phyloP scores from a whole-genome alignment of 1,140 invertebrate genomes.

The Listronotus oregonensis region DNA sequence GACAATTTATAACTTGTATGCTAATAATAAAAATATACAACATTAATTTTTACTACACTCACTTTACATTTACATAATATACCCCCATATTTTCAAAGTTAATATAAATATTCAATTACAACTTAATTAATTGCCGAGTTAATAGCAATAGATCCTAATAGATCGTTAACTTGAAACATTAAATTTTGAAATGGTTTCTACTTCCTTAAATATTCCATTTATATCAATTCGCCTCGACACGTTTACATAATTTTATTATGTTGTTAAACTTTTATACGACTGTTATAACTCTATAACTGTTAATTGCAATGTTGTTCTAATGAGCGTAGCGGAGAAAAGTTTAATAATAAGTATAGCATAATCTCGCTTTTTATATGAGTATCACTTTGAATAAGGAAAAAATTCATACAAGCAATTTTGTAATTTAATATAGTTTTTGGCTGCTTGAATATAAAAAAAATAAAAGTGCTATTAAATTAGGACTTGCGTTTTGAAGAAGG shows the following conservation, averaged over 20 bases:
- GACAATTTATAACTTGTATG: too few relatives aligned
- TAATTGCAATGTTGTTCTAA: constrained; percentile 1
- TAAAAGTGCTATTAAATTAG: too few relatives aligned
- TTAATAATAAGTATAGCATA: too few relatives aligned
- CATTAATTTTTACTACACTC: background rate
- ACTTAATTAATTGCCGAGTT: constrained; percentile 12
- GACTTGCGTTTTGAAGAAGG: too few relatives aligned
- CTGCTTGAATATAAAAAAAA: too few relatives aligned
- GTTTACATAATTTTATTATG: constrained; percentile 33
- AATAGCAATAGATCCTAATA: constrained; percentile 18
- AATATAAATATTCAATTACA: constrained; percentile 6
- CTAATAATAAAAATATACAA: too few relatives aligned
- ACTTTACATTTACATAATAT: background rate
- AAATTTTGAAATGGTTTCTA: constrained; percentile 17
- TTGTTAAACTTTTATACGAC: constrained; percentile 32
- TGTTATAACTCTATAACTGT: constrained; percentile 33
- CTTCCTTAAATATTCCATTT: constrained; percentile 33
- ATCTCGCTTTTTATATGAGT: too few relatives aligned
- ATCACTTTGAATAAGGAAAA: too few relatives aligned
- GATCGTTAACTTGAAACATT: constrained; percentile 16
- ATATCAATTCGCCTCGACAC: constrained; percentile 18
- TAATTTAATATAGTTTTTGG: too few relatives aligned
- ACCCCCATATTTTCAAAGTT: background rate
- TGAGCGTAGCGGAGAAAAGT: too few relatives aligned
- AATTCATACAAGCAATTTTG: too few relatives aligned